These are phyloP conservation scores for Orthonyx spaldingii DNA, from an alignment of 2,113 vertebrate species.

Conservation along the genomic window DNA sequence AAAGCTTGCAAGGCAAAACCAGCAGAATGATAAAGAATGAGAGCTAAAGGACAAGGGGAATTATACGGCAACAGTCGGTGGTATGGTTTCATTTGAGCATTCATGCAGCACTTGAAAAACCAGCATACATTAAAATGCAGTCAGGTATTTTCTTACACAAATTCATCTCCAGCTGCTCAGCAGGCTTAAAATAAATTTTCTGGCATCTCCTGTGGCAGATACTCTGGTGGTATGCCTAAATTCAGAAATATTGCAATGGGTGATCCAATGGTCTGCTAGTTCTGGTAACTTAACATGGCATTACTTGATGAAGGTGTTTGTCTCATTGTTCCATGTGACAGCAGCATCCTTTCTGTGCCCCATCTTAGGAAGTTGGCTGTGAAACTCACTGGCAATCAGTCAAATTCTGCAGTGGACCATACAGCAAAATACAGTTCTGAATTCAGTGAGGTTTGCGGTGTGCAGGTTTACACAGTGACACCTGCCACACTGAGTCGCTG, in stretches of 20 bases:
- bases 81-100: neutral
- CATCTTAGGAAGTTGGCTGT: neutral
- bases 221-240: neutral
- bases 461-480: neutral
- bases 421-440: neutral
- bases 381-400: neutral
- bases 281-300: neutral
- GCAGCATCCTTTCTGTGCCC: neutral
- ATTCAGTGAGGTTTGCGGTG: neutral
- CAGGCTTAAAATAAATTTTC: neutral
- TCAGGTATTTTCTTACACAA: neutral
- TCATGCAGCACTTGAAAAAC: neutral
- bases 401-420: neutral
- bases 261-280: neutral
- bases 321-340: neutral
- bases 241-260: neutral
- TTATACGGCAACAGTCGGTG: neutral
- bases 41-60: neutral
- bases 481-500: neutral
- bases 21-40: neutral
- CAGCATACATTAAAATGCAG: neutral
- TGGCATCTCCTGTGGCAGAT: neutral
- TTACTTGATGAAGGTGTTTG: neutral
- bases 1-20: neutral
- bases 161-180: neutral